Conservation (phyloP, 2,113 vertebrate species). For the Lepidothrix coronata region DNA sequence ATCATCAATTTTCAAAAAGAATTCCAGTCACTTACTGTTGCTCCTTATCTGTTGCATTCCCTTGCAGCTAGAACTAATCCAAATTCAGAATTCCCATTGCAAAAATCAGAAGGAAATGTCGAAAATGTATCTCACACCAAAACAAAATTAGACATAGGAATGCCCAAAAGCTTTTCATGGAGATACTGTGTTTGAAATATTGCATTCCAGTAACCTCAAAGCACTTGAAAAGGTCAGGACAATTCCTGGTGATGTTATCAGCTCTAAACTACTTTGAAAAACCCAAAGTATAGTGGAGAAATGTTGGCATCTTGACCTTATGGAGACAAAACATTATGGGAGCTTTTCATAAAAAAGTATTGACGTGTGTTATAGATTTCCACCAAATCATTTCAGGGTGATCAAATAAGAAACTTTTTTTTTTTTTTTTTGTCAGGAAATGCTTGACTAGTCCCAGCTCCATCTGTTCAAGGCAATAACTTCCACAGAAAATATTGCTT, state of each 20-base stretch:
- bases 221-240: neutral
- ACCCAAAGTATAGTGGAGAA: neutral
- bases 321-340: neutral
- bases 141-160: neutral
- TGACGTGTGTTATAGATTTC: neutral
- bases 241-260: neutral
- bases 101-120: neutral
- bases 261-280: neutral
- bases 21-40: neutral
- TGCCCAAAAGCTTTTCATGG: neutral
- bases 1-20: fast-evolving
- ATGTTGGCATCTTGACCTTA: neutral
- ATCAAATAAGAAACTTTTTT: neutral
- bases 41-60: neutral
- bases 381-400: conserved; percentile 7
- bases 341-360: neutral
- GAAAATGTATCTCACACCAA: neutral
- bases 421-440: neutral
- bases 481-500: conserved; percentile 20
- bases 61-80: neutral
- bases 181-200: neutral
- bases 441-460: neutral
- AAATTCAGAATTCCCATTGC: neutral
- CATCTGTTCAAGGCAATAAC: conserved; percentile 11
- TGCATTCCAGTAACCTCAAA: neutral